Conservation (phyloP, 2,113 vertebrate genomes). For the Murina feae region DNA sequence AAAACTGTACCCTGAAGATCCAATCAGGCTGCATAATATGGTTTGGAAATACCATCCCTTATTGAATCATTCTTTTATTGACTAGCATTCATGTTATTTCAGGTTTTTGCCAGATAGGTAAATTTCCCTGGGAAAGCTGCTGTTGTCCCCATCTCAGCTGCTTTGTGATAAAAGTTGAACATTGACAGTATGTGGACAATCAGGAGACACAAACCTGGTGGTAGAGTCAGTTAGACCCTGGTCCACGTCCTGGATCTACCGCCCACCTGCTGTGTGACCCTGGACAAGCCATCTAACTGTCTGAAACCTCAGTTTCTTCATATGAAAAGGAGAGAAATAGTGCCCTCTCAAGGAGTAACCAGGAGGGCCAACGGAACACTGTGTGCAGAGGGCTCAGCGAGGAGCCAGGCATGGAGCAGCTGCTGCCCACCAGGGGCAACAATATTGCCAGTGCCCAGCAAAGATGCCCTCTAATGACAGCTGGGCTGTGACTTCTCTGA, state of each 20-base stretch:
- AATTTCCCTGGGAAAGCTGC: background rate
- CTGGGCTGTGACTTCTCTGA: background rate
- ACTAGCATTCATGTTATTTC: background rate
- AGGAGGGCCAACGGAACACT: background rate
- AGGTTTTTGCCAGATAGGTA: background rate
- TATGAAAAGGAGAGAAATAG: background rate
- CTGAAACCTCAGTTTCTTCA: background rate
- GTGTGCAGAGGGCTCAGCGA: background rate
- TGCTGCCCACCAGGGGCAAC: background rate
- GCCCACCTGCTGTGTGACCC: background rate
- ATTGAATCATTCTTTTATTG: slow-evolving; percentile 6
- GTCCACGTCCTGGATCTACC: background rate
- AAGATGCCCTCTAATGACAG: background rate
- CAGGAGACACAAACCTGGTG: background rate
- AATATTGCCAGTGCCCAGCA: background rate
- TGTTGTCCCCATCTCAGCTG: background rate
- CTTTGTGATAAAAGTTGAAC: background rate
- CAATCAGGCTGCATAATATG: background rate
- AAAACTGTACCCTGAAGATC: background rate
- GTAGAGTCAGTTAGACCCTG: background rate
- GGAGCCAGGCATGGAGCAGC: background rate
- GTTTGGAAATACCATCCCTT: background rate
- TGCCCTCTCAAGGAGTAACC: background rate
- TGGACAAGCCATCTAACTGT: background rate
- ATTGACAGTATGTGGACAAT: background rate